Percentiles rank a stretch among this genome's conserved stretches.
These are phyloP conservation scores for Meliscaeva auricollis DNA, from an alignment of 2,888 invertebrate genomes.

Conservation along the genomic window DNA sequence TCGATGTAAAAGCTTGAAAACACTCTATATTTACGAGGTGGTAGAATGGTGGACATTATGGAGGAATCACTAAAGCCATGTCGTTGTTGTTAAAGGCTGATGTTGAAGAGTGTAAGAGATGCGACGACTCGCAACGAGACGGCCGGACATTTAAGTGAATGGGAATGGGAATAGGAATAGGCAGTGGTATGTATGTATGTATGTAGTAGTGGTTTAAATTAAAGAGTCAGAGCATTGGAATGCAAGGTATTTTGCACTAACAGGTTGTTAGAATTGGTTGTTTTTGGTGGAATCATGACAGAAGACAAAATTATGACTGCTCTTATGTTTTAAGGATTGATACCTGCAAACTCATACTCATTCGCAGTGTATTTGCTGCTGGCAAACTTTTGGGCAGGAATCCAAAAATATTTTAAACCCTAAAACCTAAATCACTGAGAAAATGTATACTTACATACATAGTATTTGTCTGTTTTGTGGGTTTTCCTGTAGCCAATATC, in stretches of 20 bases:
- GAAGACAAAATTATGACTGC: conserved; percentile 4
- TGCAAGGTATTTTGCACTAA: conserved; percentile 70
- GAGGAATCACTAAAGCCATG: conserved; percentile 52
- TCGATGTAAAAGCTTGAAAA: conserved; percentile 61
- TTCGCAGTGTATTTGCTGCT: conserved; percentile 14
- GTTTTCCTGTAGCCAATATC: conserved; percentile 49
- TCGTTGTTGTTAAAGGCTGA: conserved; percentile 35
- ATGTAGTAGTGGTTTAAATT: conserved; percentile 24
- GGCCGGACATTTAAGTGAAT: conserved; percentile 6
- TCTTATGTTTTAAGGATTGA: too few species aligned
- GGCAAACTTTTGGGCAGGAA: conserved; percentile 49
- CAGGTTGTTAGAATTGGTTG: conserved; percentile 69
- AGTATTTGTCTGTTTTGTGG: conserved; percentile 12
- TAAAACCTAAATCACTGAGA: conserved; percentile 14
- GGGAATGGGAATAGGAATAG: not conserved
- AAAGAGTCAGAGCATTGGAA: conserved; percentile 55
- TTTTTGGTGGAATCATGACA: not conserved
- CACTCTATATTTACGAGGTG: conserved; percentile 56
- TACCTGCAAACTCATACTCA: not conserved
- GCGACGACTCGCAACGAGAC: conserved; percentile 9
- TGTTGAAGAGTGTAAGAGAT: conserved; percentile 41
- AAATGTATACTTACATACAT: conserved; percentile 38
- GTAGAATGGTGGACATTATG: conserved; percentile 18
- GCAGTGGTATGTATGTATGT: not conserved
- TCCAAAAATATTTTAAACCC: conserved; percentile 44